A percentile compares a stretch with the other conserved stretches of the same genome.
Evolutionary conservation across 2,113 vertebrate species (phyloP).

Genomic region (Eulemur rufifrons): DNA sequence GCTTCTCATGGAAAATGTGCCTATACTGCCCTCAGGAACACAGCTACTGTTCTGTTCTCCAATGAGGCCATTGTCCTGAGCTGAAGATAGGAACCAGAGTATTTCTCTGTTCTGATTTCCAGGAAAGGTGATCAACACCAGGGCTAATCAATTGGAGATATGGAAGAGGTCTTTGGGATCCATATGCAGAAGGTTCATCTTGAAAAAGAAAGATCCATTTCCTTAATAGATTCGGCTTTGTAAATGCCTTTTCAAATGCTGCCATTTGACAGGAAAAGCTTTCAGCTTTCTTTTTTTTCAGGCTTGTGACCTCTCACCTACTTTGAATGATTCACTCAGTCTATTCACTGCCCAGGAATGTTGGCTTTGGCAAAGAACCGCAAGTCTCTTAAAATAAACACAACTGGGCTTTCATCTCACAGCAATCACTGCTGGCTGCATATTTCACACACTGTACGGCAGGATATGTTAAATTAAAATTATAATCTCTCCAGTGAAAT

Average conservation of each 20-base stretch:
- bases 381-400: conserved; percentile 88
- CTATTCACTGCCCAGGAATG: conserved; percentile 87
- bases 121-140: background rate
- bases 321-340: conserved; percentile 86
- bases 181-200: conserved; percentile 10
- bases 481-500: conserved; percentile 82
- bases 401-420: conserved; percentile 84
- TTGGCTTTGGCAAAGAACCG: conserved; percentile 85
- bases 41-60: conserved; percentile 18
- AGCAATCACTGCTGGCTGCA: conserved; percentile 84
- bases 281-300: conserved; percentile 77
- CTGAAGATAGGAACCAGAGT: conserved; percentile 4
- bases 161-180: background rate
- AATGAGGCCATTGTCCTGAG: conserved; percentile 15
- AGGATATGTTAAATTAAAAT: conserved; percentile 90
- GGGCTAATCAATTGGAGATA: background rate
- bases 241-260: conserved; percentile 65
- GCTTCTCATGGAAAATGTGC: conserved; percentile 29
- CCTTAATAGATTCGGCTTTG: conserved; percentile 55
- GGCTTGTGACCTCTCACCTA: conserved; percentile 87
- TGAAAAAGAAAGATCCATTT: conserved; percentile 39
- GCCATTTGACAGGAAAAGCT: conserved; percentile 68
- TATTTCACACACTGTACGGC: conserved; percentile 86
- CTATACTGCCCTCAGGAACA: background rate
- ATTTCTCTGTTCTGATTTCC: conserved; percentile 18